Evolutionary conservation across 2,113 vertebrate genomes (phyloP), one percentile per base, ranked within the genome.

Genomic region (Ornithorhynchus anatinus): DNA sequence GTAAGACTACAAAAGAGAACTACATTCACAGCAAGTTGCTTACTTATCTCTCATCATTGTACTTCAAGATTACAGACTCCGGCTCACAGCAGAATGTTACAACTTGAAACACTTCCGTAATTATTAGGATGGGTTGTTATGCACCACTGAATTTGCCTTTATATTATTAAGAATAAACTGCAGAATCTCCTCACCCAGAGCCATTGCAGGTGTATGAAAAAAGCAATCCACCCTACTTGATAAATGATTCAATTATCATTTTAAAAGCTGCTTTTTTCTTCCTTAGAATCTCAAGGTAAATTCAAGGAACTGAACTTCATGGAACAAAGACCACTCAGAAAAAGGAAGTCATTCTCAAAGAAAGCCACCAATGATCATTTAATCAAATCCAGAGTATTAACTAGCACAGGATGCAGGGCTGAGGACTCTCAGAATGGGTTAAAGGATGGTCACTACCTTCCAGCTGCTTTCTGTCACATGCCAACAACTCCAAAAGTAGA

Each of bases 191-290:
- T 7, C n/a, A 72, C 39, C 58, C 54, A 42, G 42, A 73, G 42
- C 51, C 53, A 40, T 29, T 15, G 63, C 61, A 58, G 33, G 63
- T 40, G 51, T 52, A 29, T 32, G 29, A 9, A 40, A 59, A 75
- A 66, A 22, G 59, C 80, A 76, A 50, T 32, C 17, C 1, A 12
- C 27, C 31, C 64, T 68, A 70, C 75, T 61, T 69, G 23, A 77
- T 65, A 77, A 79, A 79, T 69, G 53, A 77, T 79, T 84, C 79
- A 71, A 32, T 45, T 16, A 32, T 65, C 81, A n/a, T 60, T 74
- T 56, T 72, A 62, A 86, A 81, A 87, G 73, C 11, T 44, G 5
- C 64, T 64, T 31, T 4, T 29, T 75, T 63, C 39, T 39, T 80
- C 65, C 45, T 54, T 20, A 35, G 42, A 51, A 40, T 45, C 73